Percentiles rank a stretch among this genome's conserved stretches.
These are phyloP conservation scores for Aleiodes sp. DNA, from an alignment of 1,140 invertebrate species.

Conservation along the genomic window DNA sequence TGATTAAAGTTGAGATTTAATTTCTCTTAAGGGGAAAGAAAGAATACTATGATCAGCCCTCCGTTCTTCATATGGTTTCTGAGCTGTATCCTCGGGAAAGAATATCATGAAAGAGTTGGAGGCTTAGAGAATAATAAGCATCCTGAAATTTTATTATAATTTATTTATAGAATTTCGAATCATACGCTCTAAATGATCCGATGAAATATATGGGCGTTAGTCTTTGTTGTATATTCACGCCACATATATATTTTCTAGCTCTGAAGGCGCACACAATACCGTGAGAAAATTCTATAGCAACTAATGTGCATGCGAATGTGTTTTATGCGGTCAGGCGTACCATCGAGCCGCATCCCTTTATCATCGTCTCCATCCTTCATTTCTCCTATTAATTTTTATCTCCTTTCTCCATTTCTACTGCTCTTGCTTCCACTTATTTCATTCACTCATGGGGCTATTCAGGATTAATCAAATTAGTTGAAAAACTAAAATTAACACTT, in stretches of 20 bases:
- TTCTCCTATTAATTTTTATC: background rate
- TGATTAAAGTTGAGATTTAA: no score
- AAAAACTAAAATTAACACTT: background rate
- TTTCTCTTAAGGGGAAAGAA: no score
- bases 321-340: conserved; percentile 6
- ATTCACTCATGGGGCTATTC: no score
- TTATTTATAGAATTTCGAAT: background rate
- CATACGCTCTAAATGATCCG: background rate
- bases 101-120: no score
- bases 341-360: conserved; percentile 8
- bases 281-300: conserved; percentile 3
- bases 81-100: no score
- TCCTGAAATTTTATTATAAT: no score
- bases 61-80: no score
- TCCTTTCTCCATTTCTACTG: background rate
- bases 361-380: conserved; percentile 1
- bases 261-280: background rate
- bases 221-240: background rate
- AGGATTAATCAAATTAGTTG: no score
- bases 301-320: background rate
- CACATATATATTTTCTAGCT: background rate
- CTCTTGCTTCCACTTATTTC: background rate
- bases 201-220: background rate
- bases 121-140: no score
- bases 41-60: no score